Evolutionary conservation across 2,797 vertebrate species (phyloP), one percentile per base, ranked within the genome.

Genomic region (Channa striata): DNA sequence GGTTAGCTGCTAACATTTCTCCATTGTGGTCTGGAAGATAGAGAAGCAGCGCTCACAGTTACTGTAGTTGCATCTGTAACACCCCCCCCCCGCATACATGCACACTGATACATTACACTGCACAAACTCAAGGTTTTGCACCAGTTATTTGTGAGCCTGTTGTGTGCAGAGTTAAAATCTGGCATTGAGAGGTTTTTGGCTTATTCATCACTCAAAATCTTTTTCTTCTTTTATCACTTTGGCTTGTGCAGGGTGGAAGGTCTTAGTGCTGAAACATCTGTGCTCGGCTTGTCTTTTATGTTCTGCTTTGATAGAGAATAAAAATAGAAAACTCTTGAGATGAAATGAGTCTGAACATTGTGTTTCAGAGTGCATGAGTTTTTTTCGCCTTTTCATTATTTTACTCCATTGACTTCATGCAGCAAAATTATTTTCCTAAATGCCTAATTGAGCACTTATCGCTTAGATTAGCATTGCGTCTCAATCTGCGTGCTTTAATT

Each of bases 371-470:
- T 46, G 52, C 25, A 30, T 10, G 33, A 20, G 42, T 53, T 67
- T n/a, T n/a, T 37, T 13, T 10, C 21, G 68, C 37, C 46, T 39
- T 19, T 61, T 72, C 62, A 50, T 84, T 80, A 74, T 89, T 83
- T 80, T 54, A 72, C 73, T 82, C 63, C 73, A 78, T 60, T 84
- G 77, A 84, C 84, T 88, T 49, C 42, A 63, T 12, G 25, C 54
- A 49, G 20, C 40, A 39, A 61, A 84, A 75, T 76, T 7, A 68
- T 87, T 88, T 72, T 72, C 65, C 80, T 72, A 68, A 80, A 78
- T 20, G 79, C 72, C 51, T 83, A 85, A 86, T 89, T 85, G 74
- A 88, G 84, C 59, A 78, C 51, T 69, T 76, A 79, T 78, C 47
- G 56, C 80, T 86, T 74, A 67, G 77, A 85, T 85, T 79, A 75